Percentiles rank a stretch among this genome's conserved stretches.
phyloP scores from a whole-genome alignment of 2,113 vertebrate species.

The Scytalopus superciliaris region DNA sequence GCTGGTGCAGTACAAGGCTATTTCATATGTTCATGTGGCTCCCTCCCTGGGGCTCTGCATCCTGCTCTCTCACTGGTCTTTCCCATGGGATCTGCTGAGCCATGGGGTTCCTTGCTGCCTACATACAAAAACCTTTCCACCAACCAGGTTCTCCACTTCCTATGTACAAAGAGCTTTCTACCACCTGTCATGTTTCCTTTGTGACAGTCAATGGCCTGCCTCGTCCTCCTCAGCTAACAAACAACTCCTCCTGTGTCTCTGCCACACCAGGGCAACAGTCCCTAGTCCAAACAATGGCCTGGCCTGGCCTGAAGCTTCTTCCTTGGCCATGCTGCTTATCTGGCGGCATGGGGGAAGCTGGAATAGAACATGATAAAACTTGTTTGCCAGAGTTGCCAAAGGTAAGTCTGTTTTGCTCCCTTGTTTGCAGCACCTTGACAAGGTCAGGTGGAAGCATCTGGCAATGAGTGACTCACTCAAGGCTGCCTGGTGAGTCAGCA shows the following conservation, averaged over 20 bases:
- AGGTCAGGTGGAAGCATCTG: slow-evolving; percentile 53
- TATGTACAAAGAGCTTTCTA: background rate
- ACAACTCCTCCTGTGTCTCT: background rate
- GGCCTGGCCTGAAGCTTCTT: background rate
- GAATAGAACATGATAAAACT: background rate
- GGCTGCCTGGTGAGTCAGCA: slow-evolving; percentile 48
- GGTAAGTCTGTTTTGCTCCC: slow-evolving; percentile 46
- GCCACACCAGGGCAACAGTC: accelerated
- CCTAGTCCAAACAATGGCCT: background rate
- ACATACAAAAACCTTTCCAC: background rate
- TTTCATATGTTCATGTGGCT: accelerated
- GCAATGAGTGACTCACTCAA: slow-evolving; percentile 37
- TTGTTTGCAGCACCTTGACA: slow-evolving; percentile 17
- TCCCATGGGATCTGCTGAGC: background rate
- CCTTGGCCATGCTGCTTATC: background rate
- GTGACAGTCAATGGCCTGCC: accelerated
- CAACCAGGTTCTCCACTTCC: background rate
- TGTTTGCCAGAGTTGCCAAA: slow-evolving; percentile 26
- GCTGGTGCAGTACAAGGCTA: accelerated
- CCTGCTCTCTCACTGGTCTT: background rate
- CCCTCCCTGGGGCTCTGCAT: background rate
- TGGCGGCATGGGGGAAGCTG: background rate
- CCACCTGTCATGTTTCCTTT: background rate
- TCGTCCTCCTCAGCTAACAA: background rate
- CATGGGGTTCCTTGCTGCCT: background rate